phyloP scores from a whole-genome alignment of 2,888 invertebrate species.

The Chesias legatella region DNA sequence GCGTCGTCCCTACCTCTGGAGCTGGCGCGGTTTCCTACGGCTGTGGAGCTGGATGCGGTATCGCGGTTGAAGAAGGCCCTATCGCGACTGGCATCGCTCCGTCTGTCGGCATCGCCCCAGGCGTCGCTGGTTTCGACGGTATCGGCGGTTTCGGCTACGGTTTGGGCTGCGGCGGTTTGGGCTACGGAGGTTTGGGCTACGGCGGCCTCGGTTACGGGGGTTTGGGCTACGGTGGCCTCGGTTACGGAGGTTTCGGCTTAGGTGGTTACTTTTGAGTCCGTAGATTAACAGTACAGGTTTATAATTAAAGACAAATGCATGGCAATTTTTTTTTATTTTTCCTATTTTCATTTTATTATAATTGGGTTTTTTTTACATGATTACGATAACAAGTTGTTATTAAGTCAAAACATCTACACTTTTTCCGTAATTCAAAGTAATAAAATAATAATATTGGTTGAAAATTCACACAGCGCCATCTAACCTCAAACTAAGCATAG shows the following conservation, averaged over 20 bases:
- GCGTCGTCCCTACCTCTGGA: constrained; percentile 41
- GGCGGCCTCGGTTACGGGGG: background rate
- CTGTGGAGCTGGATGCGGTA: constrained; percentile 37
- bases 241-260: constrained; percentile 1
- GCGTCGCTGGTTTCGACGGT: constrained; percentile 9
- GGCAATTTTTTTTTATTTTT: too few species aligned
- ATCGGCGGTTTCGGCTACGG: background rate
- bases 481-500: too few species aligned
- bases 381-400: too few species aligned
- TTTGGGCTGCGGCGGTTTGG: background rate
- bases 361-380: too few species aligned
- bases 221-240: constrained; percentile 8
- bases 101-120: constrained; percentile 11
- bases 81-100: background rate
- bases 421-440: too few species aligned
- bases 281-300: background rate
- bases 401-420: too few species aligned
- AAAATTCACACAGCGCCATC: too few species aligned
- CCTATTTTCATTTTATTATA: too few species aligned
- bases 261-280: constrained; percentile 1
- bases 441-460: too few species aligned
- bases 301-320: too few species aligned
- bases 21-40: constrained; percentile 38
- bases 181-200: background rate
- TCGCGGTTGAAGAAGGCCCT: constrained; percentile 21